These are phyloP conservation scores for Nestor notabilis DNA, from an alignment of 2,113 vertebrate species.

Conservation along the genomic window DNA sequence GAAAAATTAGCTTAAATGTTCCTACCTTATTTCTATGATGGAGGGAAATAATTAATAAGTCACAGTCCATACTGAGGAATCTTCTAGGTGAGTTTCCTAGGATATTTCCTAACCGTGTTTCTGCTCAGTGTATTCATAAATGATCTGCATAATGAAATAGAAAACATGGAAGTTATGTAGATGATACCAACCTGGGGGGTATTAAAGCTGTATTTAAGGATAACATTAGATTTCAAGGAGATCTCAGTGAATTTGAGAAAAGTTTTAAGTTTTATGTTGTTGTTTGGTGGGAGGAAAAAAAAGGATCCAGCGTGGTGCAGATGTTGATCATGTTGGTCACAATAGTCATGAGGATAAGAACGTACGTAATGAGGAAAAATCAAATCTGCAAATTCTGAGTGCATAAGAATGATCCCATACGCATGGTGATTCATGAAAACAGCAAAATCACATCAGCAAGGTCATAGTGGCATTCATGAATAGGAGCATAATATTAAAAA, in stretches of 20 bases:
- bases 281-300: background rate
- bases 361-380: background rate
- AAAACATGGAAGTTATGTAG: background rate
- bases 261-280: background rate
- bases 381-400: background rate
- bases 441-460: background rate
- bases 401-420: background rate
- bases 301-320: background rate
- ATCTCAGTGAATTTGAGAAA: background rate
- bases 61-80: background rate
- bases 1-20: background rate
- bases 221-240: background rate
- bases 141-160: background rate
- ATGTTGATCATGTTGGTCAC: background rate
- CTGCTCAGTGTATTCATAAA: background rate
- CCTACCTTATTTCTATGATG: background rate
- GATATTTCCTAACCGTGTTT: background rate
- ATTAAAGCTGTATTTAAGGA: background rate
- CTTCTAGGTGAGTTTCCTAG: background rate
- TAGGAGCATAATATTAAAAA: background rate
- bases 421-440: background rate
- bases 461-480: fast-evolving
- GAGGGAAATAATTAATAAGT: background rate
- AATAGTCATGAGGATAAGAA: background rate
- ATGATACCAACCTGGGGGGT: background rate